Percentiles rank a stretch among this genome's conserved stretches.
Evolutionary conservation across 92 coral and sea anemone genomes (phyloP).

Genomic region (Palythoa heliodiscus): DNA sequence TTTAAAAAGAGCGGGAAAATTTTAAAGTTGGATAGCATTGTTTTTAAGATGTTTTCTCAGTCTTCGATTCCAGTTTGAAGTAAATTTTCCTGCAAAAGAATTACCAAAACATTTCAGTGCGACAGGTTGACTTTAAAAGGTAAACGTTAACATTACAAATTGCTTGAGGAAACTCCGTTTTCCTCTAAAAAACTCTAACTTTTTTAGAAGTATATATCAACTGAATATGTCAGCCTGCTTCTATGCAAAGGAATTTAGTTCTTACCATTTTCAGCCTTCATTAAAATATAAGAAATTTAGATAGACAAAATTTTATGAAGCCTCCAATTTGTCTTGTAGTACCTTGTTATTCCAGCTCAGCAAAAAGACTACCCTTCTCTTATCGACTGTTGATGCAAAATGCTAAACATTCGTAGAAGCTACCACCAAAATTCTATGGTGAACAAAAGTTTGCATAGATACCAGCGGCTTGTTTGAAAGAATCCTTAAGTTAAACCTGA

Average conservation of each 20-base stretch:
- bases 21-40: background rate
- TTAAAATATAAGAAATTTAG: background rate
- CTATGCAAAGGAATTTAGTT: constrained; percentile 40
- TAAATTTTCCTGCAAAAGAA: background rate
- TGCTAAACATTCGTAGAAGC: constrained; percentile 46
- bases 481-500: constrained; percentile 26
- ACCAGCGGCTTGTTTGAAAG: constrained; percentile 41
- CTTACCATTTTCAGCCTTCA: constrained; percentile 1
- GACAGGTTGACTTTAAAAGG: background rate
- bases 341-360: background rate
- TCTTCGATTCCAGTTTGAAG: background rate
- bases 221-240: background rate
- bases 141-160: background rate
- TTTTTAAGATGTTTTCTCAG: background rate
- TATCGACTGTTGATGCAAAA: constrained; percentile 32
- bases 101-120: background rate
- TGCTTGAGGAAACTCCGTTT: background rate
- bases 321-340: background rate
- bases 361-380: constrained; percentile 19
- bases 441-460: constrained; percentile 46
- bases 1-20: constrained; percentile 9
- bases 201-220: background rate
- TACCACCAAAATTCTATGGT: constrained; percentile 40
- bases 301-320: background rate
- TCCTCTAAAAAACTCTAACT: background rate